Percentiles rank a stretch among this genome's conserved stretches.
Conservation (phyloP, 2,113 vertebrate species). For the Channa argus region DNA sequence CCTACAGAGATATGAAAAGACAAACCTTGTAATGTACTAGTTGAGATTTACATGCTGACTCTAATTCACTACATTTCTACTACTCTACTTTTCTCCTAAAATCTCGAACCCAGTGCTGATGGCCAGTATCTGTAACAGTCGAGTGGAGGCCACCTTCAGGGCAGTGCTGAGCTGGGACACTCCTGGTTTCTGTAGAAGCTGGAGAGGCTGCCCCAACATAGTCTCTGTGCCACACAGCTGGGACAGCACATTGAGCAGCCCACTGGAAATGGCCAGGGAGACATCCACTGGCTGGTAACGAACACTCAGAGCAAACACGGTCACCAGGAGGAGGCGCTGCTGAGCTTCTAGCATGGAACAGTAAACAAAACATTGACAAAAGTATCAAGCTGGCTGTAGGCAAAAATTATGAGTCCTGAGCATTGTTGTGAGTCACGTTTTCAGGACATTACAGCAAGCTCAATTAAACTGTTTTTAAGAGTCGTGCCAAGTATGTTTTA, state of each 20-base stretch:
- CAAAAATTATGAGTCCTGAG: too few species aligned
- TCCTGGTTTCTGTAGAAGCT: constrained; percentile 92
- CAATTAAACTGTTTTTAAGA: not conserved
- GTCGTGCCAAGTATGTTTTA: too few species aligned
- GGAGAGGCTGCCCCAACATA: constrained; percentile 93
- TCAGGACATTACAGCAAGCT: not conserved
- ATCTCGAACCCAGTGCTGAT: constrained; percentile 95
- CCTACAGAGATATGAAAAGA: constrained; percentile 69
- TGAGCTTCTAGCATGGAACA: constrained; percentile 88
- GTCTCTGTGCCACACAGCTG: constrained; percentile 97
- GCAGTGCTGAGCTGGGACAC: constrained; percentile 96
- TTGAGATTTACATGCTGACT: not conserved
- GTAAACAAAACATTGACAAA: not conserved
- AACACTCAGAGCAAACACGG: constrained; percentile 95
- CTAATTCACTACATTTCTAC: not conserved
- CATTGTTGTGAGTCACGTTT: too few species aligned
- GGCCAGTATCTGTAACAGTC: constrained; percentile 95
- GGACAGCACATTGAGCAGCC: constrained; percentile 93
- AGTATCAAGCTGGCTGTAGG: not conserved
- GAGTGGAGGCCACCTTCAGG: constrained; percentile 96
- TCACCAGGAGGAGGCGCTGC: constrained; percentile 96
- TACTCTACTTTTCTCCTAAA: too few species aligned
- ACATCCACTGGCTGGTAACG: constrained; percentile 98
- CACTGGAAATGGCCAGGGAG: constrained; percentile 95
- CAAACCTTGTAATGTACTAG: not conserved